Percentiles rank a stretch among this genome's conserved stretches.
These are phyloP conservation scores for Helicorthomorpha holstii DNA, from an alignment of 1,140 invertebrate species.

Conservation along the genomic window DNA sequence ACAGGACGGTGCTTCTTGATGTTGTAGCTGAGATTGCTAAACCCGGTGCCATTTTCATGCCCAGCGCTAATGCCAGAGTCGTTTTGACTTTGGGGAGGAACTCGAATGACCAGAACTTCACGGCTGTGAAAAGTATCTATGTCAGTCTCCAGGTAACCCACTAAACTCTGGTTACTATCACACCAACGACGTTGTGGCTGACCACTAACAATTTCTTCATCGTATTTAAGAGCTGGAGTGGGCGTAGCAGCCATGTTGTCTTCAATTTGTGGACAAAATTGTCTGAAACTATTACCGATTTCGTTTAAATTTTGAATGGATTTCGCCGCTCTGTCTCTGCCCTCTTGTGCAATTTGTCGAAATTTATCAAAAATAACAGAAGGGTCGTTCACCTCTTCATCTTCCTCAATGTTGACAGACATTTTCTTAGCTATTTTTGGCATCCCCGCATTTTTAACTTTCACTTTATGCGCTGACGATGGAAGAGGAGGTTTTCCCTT, in stretches of 20 bases:
- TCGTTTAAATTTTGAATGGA: conserved; percentile 16
- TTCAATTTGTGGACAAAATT: conserved; percentile 11
- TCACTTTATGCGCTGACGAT: too few relatives aligned
- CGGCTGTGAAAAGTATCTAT: conserved; percentile 38
- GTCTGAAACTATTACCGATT: conserved; percentile 13
- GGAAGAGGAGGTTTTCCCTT: too few relatives aligned
- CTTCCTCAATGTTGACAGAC: too few relatives aligned
- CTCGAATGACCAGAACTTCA: conserved; percentile 4
- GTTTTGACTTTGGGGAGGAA: conserved; percentile 3
- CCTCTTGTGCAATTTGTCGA: conserved; percentile 13
- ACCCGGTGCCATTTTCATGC: conserved; percentile 9
- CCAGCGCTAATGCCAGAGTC: conserved; percentile 27
- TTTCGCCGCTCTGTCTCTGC: conserved; percentile 16
- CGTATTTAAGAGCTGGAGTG: too few relatives aligned
- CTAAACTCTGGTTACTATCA: not conserved
- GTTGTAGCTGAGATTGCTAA: conserved; percentile 18
- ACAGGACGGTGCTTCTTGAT: conserved; percentile 23
- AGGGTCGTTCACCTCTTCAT: too few relatives aligned
- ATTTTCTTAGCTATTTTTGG: too few relatives aligned
- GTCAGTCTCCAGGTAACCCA: conserved; percentile 65
- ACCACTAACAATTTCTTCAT: too few relatives aligned
- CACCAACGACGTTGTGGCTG: too few relatives aligned
- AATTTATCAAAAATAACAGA: conserved; percentile 16
- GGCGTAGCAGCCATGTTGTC: conserved; percentile 22
- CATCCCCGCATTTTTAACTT: too few relatives aligned